These are phyloP conservation scores for Hedya salicella DNA, from an alignment of 2,888 invertebrate species.

Conservation along the genomic window DNA sequence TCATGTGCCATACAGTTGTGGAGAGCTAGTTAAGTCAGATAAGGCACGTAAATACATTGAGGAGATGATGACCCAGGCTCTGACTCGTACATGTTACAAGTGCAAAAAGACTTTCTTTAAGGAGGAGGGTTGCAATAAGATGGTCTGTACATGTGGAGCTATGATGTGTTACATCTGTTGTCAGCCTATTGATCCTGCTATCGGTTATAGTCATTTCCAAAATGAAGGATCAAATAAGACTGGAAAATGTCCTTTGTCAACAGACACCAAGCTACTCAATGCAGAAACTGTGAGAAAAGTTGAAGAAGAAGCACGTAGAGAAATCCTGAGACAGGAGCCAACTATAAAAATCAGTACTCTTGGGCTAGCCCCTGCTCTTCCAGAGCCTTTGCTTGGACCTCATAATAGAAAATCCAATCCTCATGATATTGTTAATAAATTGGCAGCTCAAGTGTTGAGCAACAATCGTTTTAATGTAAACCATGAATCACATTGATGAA, in stretches of 20 bases:
- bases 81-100: constrained; percentile 5
- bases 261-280: background rate
- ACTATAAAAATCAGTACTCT: background rate
- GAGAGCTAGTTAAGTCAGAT: background rate
- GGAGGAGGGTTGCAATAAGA: constrained; percentile 8
- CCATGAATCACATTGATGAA: no score
- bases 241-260: constrained; percentile 7
- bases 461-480: background rate
- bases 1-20: background rate
- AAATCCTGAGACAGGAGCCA: background rate
- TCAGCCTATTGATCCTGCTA: background rate
- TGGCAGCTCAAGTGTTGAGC: constrained; percentile 4
- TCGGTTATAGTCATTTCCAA: background rate
- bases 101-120: constrained; percentile 2
- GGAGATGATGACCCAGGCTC: constrained; percentile 12
- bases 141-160: constrained; percentile 3
- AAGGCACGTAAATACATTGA: constrained; percentile 6
- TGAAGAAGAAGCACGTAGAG: background rate
- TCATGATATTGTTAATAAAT: background rate
- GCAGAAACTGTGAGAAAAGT: constrained; percentile 2
- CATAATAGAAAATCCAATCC: background rate
- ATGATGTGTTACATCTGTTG: constrained; percentile 4
- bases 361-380: background rate
- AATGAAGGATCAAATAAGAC: background rate
- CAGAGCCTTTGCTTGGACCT: background rate